Base-by-base conservation (phyloP, 2,797 vertebrate genomes). In the Enteromius mattozi region DNA sequence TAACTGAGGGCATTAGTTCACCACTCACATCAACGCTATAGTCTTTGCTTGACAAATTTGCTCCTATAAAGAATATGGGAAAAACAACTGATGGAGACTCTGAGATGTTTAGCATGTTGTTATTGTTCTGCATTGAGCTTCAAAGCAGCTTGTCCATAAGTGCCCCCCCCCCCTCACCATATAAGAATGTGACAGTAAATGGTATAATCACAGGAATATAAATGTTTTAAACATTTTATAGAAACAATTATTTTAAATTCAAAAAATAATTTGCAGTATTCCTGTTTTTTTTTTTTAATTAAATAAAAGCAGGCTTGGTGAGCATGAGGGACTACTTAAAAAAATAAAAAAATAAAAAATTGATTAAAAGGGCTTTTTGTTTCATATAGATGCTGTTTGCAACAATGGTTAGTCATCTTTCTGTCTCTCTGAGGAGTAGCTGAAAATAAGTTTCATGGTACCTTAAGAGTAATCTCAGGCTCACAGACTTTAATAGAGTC, bases 1-100 rank as follows among this genome's bases (percentile, higher is more conserved):
- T 83, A 71, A 81, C 74, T 81, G 54, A 66, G 65, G 79, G 45
- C 3, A 14, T 77, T 65, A 69, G 75, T 66, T 81, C 27, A 68
- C 37, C 70, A 61, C 68, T 30, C 35, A 65, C 54, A 71, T 71
- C 68, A 84, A 12, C 17, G 3, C 3, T 51, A 4, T 51, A 72
- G 56, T 51, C 30, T 27, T 78, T 47, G 81, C 51, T 24, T 70
- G 59, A 54, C 42, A 86, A 35, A 66, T 71, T 65, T 12, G 1
- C 24, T 21, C 6, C 33, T 19, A 24, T 82, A 71, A 72, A 72
- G 27, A 83, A 80, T 47, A 42, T 56, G 3, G 66, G 71, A 61
- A 59, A 78, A 68, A 65, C 10, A 51, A 30, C 17, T 19, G 42
- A 61, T 40, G 5, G n/a, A 21, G 19, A 61, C 9, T 8, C 19